Base-by-base conservation (phyloP, 2,113 vertebrate genomes). In the Apodemus speciosus region DNA sequence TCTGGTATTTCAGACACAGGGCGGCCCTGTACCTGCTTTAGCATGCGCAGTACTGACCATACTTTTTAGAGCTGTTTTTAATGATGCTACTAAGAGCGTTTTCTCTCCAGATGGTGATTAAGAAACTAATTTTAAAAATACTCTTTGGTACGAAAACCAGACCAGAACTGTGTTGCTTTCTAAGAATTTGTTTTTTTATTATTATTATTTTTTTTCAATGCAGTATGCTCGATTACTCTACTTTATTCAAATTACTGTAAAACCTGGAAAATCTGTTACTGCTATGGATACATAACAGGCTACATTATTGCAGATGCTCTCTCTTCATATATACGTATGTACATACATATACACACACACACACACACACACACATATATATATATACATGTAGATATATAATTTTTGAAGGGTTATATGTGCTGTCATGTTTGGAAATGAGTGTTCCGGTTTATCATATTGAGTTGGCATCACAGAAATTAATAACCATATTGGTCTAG, bases 271-370 rank as follows among this genome's bases (percentile, higher is more conserved):
- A 83, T 25, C 2, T 62, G 38, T 83, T 40, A 56, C 79, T 81
- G n/a, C 23, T 60, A 30, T 16, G n/a, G 79, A 81, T 23, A 6
- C 7, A 27, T 43, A 43, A 30, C 79, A 81, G 16, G 9, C 6
- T 81, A 40, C 14, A 23, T 38, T 81, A 30, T 30, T 60, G n/a
- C 8, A 6, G 15, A n/a, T 18, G 4, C n/a, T 23, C 14, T 60
- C 49, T 53, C 30, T 53, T 8, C 15, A 32, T 30, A 49, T 27
- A 75, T 25, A 25, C 21, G 6, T 10, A 20, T n/a, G 3, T 23
- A 38, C 2, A 9, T 3, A 76, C 13, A 16, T 2, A 49, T 6
- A 75, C 1, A 46, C 4, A 32, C 2, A 35, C 2, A 32, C 2
- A 32, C 9, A 49, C 8, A 35, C 20, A n/a, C 3, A 38, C 9